These are phyloP conservation scores for Rana temporaria DNA, from an alignment of 2,113 vertebrate genomes.

Conservation along the genomic window DNA sequence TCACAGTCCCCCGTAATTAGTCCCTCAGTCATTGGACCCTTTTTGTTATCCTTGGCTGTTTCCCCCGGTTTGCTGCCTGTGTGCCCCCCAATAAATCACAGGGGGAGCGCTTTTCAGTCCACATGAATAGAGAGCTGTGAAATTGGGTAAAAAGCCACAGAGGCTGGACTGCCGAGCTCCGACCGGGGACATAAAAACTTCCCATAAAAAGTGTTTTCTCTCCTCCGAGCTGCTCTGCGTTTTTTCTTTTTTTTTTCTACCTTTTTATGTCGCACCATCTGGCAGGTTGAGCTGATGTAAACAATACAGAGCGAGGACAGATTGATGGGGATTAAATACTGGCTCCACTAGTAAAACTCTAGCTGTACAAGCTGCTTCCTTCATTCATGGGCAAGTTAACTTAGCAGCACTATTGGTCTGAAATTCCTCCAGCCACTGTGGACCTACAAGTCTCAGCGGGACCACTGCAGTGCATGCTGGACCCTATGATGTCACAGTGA, in stretches of 20 bases:
- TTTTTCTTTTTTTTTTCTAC: neutral
- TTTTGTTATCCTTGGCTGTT: neutral
- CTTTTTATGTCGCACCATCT: slow-evolving; percentile 12
- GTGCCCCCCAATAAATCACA: slow-evolving; percentile 6
- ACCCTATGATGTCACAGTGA: too few species aligned
- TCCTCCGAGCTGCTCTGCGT: neutral
- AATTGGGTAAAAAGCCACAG: neutral
- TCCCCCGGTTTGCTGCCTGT: neutral
- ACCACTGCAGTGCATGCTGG: too few species aligned
- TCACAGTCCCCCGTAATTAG: too few species aligned
- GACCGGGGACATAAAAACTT: slow-evolving; percentile 17
- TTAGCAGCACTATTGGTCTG: too few species aligned
- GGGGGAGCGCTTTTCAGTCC: neutral
- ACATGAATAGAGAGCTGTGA: slow-evolving; percentile 8
- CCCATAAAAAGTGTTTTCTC: slow-evolving; percentile 12
- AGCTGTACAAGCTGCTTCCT: neutral
- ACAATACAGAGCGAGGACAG: neutral
- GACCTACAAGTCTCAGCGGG: too few species aligned
- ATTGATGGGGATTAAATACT: neutral
- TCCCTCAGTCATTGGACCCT: neutral
- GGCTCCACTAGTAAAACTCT: neutral
- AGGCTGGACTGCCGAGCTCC: too few species aligned
- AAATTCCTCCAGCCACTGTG: neutral
- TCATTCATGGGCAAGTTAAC: neutral
- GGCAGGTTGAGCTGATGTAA: slow-evolving; percentile 1